A percentile compares a stretch with the other conserved stretches of the same genome.
Evolutionary conservation across 2,113 vertebrate genomes (phyloP).

Genomic region (Pelodiscus sinensis): DNA sequence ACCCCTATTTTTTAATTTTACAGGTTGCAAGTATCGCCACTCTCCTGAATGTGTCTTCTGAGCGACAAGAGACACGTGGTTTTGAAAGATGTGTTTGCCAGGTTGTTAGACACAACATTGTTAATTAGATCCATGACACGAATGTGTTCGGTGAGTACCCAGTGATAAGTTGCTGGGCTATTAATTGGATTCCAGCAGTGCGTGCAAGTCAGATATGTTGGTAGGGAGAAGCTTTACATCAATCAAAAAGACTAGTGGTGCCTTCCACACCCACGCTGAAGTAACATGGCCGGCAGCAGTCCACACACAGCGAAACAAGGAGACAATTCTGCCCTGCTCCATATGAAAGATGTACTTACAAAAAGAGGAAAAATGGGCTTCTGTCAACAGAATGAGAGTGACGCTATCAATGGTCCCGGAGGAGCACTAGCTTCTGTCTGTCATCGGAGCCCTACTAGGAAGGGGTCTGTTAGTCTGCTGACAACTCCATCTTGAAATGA

Average conservation of each 20-base stretch:
- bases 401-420: constrained; percentile 52
- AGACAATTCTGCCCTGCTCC: not conserved
- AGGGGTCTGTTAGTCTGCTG: constrained; percentile 66
- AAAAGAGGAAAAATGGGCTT: not conserved
- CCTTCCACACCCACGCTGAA: not conserved
- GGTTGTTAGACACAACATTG: fast-evolving
- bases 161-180: not conserved
- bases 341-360: not conserved
- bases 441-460: constrained; percentile 55
- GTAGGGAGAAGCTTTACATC: not conserved
- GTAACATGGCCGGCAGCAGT: not conserved
- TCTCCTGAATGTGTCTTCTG: not conserved
- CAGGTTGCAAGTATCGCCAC: not conserved
- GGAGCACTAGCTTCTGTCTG: constrained; percentile 66
- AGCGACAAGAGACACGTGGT: not conserved
- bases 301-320: not conserved
- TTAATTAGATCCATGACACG: not conserved
- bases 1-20: not conserved
- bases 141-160: not conserved
- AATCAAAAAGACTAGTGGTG: not conserved
- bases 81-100: not conserved
- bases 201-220: not conserved
- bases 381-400: constrained; percentile 19
- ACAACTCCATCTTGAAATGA: constrained; percentile 66
- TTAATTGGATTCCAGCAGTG: not conserved